These are phyloP conservation scores for Thunnus albacares DNA, from an alignment of 2,797 vertebrate genomes.

Conservation along the genomic window DNA sequence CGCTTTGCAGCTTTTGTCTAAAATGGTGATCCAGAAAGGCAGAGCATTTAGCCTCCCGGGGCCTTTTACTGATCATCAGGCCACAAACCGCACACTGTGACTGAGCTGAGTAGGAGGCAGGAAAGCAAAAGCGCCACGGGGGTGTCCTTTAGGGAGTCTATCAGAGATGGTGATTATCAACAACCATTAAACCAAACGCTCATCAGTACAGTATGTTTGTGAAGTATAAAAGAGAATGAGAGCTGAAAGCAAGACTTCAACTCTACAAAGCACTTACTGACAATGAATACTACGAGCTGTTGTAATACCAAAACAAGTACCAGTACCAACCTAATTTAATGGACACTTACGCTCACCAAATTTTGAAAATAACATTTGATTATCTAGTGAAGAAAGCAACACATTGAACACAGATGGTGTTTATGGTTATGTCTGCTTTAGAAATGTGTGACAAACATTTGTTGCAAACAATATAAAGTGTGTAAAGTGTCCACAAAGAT, in stretches of 20 bases:
- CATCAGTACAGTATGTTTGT: conserved; percentile 26
- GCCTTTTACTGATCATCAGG: conserved; percentile 41
- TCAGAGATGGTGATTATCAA: conserved; percentile 40
- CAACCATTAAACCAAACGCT: conserved; percentile 36
- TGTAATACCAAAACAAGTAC: conserved; percentile 32
- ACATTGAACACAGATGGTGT: conserved; percentile 21
- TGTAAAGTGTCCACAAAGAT: not conserved
- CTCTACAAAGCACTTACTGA: conserved; percentile 13
- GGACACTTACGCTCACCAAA: conserved; percentile 30
- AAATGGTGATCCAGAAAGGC: conserved; percentile 43
- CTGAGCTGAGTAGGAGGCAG: conserved; percentile 22
- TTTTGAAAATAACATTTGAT: conserved; percentile 44
- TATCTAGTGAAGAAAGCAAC: conserved; percentile 48
- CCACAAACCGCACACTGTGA: conserved; percentile 42
- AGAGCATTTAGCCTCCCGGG: conserved; percentile 40
- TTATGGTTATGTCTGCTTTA: conserved; percentile 3
- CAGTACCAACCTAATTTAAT: conserved; percentile 55
- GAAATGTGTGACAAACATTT: not conserved
- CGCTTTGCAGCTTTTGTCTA: conserved; percentile 47
- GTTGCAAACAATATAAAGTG: not conserved
- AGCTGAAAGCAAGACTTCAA: conserved; percentile 4
- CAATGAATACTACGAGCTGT: conserved; percentile 37
- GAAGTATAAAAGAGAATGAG: conserved; percentile 43
- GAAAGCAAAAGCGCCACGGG: conserved; percentile 46
- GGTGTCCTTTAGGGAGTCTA: conserved; percentile 37